Evolutionary conservation across 1,140 invertebrate species (phyloP), one percentile per base, ranked within the genome.

Genomic region (Drosophila triauraria): DNA sequence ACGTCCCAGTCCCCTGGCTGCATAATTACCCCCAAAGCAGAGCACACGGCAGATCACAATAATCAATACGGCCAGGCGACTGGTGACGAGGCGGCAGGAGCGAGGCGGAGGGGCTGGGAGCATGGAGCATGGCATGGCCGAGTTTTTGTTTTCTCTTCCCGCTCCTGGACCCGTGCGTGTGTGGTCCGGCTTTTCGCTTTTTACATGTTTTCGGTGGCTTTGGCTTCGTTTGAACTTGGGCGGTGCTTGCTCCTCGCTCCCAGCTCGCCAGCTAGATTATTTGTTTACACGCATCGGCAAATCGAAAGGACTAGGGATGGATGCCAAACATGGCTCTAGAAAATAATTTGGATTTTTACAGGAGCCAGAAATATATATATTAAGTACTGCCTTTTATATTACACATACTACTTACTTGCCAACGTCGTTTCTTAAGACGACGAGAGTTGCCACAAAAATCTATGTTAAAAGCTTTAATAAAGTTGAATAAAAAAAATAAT

Each of bases 31-130:
- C 51, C 83, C 72, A 84, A 77, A 65, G 74, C 77, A 56, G 75
- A 61, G 69, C 81, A 82, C 79, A 90, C 86, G 80, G 85, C 81
- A 84, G 86, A 90, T 90, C 85, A 90, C 85, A 90, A 90, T 90
- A 90, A 90, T 90, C 85, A 90, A 90, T 90, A 91, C 81, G 70
- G 62, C 50, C 71, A 67, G 65, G 78, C 30, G 17, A 12, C 32
- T 64, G 48, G 20, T 58, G 60, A 35, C 17, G 17, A 30, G 10
- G 25, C 3, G 32, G 4, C n/a, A 17, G 59, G 23, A 15, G 13
- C 32, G 27, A 12, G 1, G 25, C 7, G 30, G 13, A 17, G 43
- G 20, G 23, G 42, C 23, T 23, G 2, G 48, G 30, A n/a, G 35
- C 51, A 15, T 23, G 48, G 30, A n/a, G 35, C 51, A 15, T 23